Evolutionary conservation across 1,140 invertebrate genomes (phyloP), one percentile per base, ranked within the genome.

Genomic region (Brachionus rotundiformis): DNA sequence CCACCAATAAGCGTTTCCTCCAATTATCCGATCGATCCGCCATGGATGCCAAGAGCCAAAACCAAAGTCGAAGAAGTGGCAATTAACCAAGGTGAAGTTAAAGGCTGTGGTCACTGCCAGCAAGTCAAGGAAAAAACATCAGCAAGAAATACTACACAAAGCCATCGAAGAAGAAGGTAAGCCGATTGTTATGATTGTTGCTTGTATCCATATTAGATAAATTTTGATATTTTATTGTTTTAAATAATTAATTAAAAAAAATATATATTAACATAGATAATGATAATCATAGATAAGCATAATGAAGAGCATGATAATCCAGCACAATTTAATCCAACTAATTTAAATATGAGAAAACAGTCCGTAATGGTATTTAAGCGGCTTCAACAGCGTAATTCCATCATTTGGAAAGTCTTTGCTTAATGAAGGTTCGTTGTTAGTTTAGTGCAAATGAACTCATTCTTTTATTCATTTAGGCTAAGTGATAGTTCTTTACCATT

Each of bases 61-160:
- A 95, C 95, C 8, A 98, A 98, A 89, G 95, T 99, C 29, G 96
- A 99, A 90, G 96, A 98, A 90, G 95, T 98, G 81, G 96, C 96
- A 0, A 91, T 98, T n/a, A 98, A 96, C 89, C 95, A 99, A 88
- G 96, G 98, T 86, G 92, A 95, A 89, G 94, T 97, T n/a, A 11
- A 65, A 49, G n/a, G 96, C 96, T 11, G 90, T 98, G 84, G 96
- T 99, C 16, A 98, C 97, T 31, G 96, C 97, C 1, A 99, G 96
- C 0, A 98, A 98, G 87, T 99, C 96, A 0, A 91, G 97, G 23
- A 95, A 98, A 84, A 99, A 99, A 86, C 95, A 99, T 86, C 96
- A 99, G 88, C 97, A 97, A 41, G 98, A 99, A 89, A 91, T 98
- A 76, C 95, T 99, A 39, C 93, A 96, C 85, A 92, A 92, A 87